Evolutionary conservation across 1,140 invertebrate species (phyloP), one percentile per base, ranked within the genome.

Genomic region (Dendrolimus kikuchii): DNA sequence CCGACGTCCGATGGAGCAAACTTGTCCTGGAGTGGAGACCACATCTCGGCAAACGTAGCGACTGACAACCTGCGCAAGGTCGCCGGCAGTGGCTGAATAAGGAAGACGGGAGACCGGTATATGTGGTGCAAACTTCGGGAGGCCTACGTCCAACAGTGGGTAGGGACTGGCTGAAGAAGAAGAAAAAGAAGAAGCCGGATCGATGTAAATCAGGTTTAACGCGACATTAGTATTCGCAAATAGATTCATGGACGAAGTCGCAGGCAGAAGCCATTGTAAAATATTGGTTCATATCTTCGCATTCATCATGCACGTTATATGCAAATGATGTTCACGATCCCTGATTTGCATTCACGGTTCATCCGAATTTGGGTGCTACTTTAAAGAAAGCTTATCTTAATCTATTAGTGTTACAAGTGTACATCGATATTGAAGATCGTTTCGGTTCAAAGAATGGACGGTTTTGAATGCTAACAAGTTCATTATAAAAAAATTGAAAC

Each of bases 321-420:
- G 49, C 23, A 10, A 40, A 62, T 57, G 55, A 51, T 10, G 46
- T 10, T 62, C 60, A 62, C 60, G 57, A 49, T 7, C 6, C 10
- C 38, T 37, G 7, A 52, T 62, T 62, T 62, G 46, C 60, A 62
- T 62, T 49, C 59, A 49, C 46, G 59, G 9, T 55, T 55, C 43
- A 45, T 50, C 37, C 51, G 59, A 57, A 54, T 57, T 58, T 46
- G 7, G 48, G 42, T 38, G 46, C 39, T 40, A 36, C 43, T 57
- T 54, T 45, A 46, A 54, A 53, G 50, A 57, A 54, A 56, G 40
- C 38, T 55, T 51, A 45, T 51, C 41, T 51, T 51, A 36, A 37
- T 38, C 39, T 10, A 9, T 45, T 38, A 38, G 37, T 23, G 42
- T 8, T 50, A 50, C 40, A 40, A 49, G 42, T 6, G 50, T 39